phyloP scores from a whole-genome alignment of 2,113 vertebrate species.

The Paracanthobrama guichenoti region DNA sequence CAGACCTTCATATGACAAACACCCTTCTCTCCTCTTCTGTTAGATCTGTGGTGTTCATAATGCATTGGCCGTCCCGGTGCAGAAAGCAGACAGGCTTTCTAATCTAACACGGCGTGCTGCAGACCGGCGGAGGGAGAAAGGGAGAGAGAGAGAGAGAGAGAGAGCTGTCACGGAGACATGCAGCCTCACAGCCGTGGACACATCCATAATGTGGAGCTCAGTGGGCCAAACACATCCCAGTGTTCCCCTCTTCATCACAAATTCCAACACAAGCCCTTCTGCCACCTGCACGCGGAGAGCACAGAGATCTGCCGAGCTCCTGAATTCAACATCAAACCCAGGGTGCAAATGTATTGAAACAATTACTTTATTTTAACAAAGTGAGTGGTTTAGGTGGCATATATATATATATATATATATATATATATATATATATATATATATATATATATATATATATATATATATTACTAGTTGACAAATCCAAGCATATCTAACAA shows the following conservation, averaged over 20 bases:
- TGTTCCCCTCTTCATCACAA: conserved; percentile 21
- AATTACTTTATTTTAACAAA: neutral
- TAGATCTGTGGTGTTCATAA: conserved; percentile 40
- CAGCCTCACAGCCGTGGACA: conserved; percentile 9
- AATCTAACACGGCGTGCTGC: neutral
- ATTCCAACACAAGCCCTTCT: conserved; percentile 34
- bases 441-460: too few species aligned
- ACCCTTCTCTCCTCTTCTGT: conserved; percentile 4
- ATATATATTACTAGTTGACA: neutral
- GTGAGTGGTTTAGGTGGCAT: neutral
- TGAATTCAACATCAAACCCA: neutral
- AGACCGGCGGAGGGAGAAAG: neutral
- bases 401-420: too few species aligned
- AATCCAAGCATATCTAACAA: neutral
- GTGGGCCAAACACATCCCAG: conserved; percentile 28
- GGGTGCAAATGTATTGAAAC: neutral
- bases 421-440: too few species aligned
- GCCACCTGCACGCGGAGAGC: neutral
- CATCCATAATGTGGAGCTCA: conserved; percentile 34
- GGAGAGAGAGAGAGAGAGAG: conserved; percentile 6
- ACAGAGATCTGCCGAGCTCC: neutral
- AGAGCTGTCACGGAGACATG: conserved; percentile 1
- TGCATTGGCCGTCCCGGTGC: conserved; percentile 39
- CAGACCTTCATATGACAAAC: conserved; percentile 64
- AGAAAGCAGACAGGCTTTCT: conserved; percentile 37